Base-by-base conservation (phyloP, 2,888 invertebrate species). In the Amiota minor region DNA sequence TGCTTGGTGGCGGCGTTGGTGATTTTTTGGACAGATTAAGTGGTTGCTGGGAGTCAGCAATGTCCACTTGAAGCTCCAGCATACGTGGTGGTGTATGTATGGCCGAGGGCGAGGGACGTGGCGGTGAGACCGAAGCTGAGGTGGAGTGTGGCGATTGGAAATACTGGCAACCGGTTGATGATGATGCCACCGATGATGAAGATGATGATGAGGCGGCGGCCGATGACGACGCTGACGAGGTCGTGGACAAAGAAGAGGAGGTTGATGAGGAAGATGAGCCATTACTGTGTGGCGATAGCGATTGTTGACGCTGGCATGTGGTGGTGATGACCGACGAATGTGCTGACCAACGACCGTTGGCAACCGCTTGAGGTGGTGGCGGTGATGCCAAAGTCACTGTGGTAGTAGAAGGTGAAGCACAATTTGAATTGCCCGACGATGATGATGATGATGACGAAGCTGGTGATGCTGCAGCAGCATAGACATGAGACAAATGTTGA, bases 21-120 rank as follows among this genome's bases (percentile, higher is more conserved):
- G 94, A 94, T 88, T 95, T 95, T 90, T 96, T 97, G 89, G 96
- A 97, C 85, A 97, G 92, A 92, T 97, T 97, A 80, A 97, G 91
- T 72, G 97, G 97, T 89, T 95, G 95, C 81, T 93, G 93, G 70
- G 94, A 93, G 87, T 94, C 94, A 23, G 95, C 95, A 81, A 95
- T 95, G 87, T 95, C 95, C 82, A 96, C 95, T 90, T 96, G 95
- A 81, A 96, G 92, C 88, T 95, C 95, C 86, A 94, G 91, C 88
- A 93, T 91, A 89, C 93, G 91, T 53, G 88, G 84, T 4, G 87
- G 81, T 8, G 81, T 76, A 12, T 77, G 76, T 71, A 80, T 74
- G 88, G 89, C 85, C 61, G 86, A 81, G 23, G 87, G 84, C 61
- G 92, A 91, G 35, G 91, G 91, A 2, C 88, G 81, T 56, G 88